Evolutionary conservation across 2,113 vertebrate genomes (phyloP).

Genomic region (Spea bombifrons): DNA sequence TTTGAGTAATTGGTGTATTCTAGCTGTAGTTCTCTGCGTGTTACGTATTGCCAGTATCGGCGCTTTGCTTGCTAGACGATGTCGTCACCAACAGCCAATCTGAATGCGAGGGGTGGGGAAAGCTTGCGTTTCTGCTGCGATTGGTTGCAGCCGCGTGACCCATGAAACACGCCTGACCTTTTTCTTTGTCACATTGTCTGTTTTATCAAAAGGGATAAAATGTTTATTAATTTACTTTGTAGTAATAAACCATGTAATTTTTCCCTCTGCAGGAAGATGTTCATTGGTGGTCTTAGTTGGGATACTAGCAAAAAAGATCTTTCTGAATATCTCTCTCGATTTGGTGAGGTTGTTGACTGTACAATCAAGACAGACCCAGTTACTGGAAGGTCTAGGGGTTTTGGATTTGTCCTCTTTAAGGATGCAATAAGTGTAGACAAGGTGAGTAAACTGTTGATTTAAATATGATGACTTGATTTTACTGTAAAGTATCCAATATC

Average conservation of each 20-base stretch:
- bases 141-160: neutral
- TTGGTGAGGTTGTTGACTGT: conserved; percentile 86
- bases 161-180: neutral
- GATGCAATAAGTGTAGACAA: conserved; percentile 83
- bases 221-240: too few relatives aligned
- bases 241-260: neutral
- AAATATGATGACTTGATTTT: too few relatives aligned
- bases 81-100: conserved; percentile 20
- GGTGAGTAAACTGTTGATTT: conserved; percentile 55
- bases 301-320: conserved; percentile 89
- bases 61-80: too few relatives aligned
- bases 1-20: too few relatives aligned
- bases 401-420: conserved; percentile 86
- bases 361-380: conserved; percentile 86
- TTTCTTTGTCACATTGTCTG: too few relatives aligned
- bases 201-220: too few relatives aligned
- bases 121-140: neutral
- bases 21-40: too few relatives aligned
- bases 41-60: too few relatives aligned
- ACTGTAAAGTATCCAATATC: too few relatives aligned
- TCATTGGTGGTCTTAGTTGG: conserved; percentile 87
- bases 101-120: neutral
- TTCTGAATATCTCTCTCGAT: conserved; percentile 82
- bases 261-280: conserved; percentile 77
- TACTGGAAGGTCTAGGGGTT: conserved; percentile 80